Evolutionary conservation across 2,113 vertebrate species (phyloP).

Genomic region (Ardeotis arabs): DNA sequence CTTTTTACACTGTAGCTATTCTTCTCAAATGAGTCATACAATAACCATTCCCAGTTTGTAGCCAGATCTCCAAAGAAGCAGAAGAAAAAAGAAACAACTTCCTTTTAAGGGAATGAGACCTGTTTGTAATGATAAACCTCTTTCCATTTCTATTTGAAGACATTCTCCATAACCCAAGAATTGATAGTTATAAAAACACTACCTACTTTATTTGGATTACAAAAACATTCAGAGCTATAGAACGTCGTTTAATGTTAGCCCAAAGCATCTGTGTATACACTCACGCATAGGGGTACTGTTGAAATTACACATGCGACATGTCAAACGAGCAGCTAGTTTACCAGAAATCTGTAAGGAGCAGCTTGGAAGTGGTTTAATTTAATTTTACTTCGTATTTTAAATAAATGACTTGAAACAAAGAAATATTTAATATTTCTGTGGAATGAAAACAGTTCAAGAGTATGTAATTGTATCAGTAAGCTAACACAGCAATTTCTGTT

Average conservation of each 20-base stretch:
- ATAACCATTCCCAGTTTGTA: conserved; percentile 81
- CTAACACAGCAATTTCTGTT: neutral
- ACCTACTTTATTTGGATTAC: conserved; percentile 56
- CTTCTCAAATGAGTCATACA: conserved; percentile 79
- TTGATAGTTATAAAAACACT: conserved; percentile 52
- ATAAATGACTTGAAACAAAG: neutral
- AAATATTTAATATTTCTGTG: conserved; percentile 6
- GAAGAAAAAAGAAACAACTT: conserved; percentile 80
- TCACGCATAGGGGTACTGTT: neutral
- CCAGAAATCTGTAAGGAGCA: neutral
- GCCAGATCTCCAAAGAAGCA: conserved; percentile 86
- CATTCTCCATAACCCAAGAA: conserved; percentile 67
- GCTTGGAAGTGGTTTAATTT: neutral
- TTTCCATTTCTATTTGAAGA: conserved; percentile 69
- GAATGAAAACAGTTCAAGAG: neutral
- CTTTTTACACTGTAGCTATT: conserved; percentile 51
- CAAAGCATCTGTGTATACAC: conserved; percentile 42
- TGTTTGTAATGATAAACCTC: conserved; percentile 76
- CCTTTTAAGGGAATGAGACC: conserved; percentile 91
- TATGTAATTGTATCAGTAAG: neutral
- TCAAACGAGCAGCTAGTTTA: conserved; percentile 7
- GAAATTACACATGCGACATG: neutral
- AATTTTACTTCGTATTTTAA: neutral
- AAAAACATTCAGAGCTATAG: conserved; percentile 16
- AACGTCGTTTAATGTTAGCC: conserved; percentile 45